Percentiles rank a stretch among this genome's conserved stretches.
Conservation (phyloP, 2,797 vertebrate genomes). For the Aldrovandia affinis region DNA sequence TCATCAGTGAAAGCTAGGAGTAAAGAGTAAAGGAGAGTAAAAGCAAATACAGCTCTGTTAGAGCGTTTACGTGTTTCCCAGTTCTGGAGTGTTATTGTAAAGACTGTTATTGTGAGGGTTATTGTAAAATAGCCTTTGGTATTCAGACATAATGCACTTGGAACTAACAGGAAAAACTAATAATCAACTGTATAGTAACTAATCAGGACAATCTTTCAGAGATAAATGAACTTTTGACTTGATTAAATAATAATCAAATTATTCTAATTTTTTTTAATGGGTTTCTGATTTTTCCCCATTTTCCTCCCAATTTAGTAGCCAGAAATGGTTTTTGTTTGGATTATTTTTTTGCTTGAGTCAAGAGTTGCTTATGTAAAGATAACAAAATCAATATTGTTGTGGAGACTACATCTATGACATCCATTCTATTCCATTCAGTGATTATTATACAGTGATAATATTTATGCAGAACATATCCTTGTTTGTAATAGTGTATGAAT, state of each 20-base stretch:
- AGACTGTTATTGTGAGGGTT: neutral
- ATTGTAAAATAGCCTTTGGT: neutral
- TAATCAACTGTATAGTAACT: neutral
- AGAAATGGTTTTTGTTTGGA: neutral
- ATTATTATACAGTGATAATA: too few species aligned
- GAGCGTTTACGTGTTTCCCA: too few species aligned
- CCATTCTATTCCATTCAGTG: too few species aligned
- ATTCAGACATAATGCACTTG: neutral
- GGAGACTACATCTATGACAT: neutral
- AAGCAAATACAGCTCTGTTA: neutral
- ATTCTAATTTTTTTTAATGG: too few species aligned
- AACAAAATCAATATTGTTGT: neutral
- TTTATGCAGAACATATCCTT: too few species aligned
- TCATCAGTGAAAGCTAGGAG: neutral
- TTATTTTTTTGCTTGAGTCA: neutral
- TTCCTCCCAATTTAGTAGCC: too few species aligned
- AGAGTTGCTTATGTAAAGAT: neutral
- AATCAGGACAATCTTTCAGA: neutral
- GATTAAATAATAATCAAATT: neutral
- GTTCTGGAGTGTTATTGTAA: too few species aligned
- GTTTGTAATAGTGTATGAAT: neutral
- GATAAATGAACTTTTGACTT: too few species aligned
- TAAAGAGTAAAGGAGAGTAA: too few species aligned
- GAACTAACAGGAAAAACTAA: neutral
- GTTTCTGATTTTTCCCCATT: too few species aligned